Conservation (phyloP, 2,797 vertebrate genomes). For the Heterohyrax brucei region DNA sequence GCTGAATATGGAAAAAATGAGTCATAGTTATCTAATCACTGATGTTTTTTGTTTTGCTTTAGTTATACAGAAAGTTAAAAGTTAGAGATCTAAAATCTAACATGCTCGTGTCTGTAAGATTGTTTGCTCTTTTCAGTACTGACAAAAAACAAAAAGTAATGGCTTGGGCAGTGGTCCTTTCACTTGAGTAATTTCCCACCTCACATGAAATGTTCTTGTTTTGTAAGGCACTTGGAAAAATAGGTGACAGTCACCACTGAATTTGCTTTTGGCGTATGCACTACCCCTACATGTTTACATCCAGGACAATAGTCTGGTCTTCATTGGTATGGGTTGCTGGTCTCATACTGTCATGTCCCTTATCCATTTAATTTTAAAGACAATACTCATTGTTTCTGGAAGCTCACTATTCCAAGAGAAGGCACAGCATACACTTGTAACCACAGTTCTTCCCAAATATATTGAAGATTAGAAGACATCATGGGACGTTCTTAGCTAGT, state of each 20-base stretch:
- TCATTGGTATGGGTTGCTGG: not conserved
- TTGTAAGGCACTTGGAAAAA: slow-evolving; percentile 23
- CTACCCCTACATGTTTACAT: not conserved
- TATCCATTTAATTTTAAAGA: not conserved
- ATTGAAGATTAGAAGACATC: not conserved
- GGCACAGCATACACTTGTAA: not conserved
- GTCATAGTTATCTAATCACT: slow-evolving; percentile 55
- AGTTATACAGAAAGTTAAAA: slow-evolving; percentile 46
- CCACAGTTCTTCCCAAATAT: not conserved
- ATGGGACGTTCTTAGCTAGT: not conserved
- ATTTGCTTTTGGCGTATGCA: not conserved
- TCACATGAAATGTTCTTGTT: not conserved
- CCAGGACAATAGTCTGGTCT: not conserved
- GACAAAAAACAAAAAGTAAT: not conserved
- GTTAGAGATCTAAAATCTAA: not conserved
- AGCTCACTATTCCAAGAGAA: not conserved
- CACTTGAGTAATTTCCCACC: not conserved
- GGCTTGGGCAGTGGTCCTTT: not conserved
- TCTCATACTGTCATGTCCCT: not conserved
- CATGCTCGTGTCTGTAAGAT: not conserved
- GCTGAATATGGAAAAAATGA: slow-evolving; percentile 68
- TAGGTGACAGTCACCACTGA: not conserved
- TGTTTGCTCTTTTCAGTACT: not conserved
- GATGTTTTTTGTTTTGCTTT: slow-evolving; percentile 52
- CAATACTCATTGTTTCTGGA: not conserved